phyloP scores from a whole-genome alignment of 2,888 invertebrate genomes.

The Dasypogon diadema region DNA sequence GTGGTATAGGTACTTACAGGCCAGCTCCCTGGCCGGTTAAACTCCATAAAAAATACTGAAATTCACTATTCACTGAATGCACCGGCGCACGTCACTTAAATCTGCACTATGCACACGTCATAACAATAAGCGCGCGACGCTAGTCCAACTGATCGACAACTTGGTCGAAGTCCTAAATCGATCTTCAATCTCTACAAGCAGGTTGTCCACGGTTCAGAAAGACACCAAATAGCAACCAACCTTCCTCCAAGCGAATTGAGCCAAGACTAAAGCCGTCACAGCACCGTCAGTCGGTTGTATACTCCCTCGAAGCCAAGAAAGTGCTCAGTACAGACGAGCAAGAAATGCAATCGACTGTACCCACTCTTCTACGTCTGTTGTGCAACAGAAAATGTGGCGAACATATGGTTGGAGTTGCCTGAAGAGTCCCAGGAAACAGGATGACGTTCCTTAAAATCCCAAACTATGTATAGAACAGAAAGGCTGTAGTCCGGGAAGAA shows the following conservation, averaged over 20 bases:
- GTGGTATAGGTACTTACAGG: not conserved
- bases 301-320: not conserved
- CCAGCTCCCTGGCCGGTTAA: not conserved
- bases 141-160: constrained; percentile 14
- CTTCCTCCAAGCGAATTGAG: not conserved
- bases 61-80: constrained; percentile 20
- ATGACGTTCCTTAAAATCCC: not conserved
- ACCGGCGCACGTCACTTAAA: constrained; percentile 32
- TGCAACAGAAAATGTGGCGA: constrained; percentile 25
- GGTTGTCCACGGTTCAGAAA: not conserved
- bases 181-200: not conserved
- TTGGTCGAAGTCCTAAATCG: constrained; percentile 18
- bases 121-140: constrained; percentile 23
- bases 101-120: constrained; percentile 19
- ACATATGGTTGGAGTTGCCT: not conserved
- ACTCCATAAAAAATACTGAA: constrained; percentile 7
- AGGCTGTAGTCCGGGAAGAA: not conserved
- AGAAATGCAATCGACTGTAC: not conserved
- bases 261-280: constrained; percentile 40
- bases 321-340: not conserved
- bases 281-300: constrained; percentile 25
- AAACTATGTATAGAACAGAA: not conserved
- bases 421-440: not conserved
- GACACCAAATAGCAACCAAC: not conserved
- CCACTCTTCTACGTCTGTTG: not conserved